Evolutionary conservation across 2,888 invertebrate species (phyloP).

Genomic region (Drosophila nigricruria): DNA sequence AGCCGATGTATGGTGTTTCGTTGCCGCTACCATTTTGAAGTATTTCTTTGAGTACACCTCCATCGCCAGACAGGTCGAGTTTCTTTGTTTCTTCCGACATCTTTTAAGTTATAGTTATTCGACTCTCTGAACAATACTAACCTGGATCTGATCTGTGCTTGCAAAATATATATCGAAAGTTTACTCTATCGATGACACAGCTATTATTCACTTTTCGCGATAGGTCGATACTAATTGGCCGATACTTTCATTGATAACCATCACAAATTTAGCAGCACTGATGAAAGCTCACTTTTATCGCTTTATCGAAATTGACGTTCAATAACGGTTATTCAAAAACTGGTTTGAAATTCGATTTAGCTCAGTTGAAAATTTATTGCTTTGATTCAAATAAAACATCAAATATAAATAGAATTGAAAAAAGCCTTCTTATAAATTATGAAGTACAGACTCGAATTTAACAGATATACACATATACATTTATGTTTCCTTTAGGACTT

Average conservation of each 20-base stretch:
- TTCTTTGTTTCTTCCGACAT: slow-evolving; percentile 70
- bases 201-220: not conserved
- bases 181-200: slow-evolving; percentile 32
- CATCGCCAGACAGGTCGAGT: slow-evolving; percentile 83
- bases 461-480: no score
- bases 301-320: not conserved
- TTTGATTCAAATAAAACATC: not conserved
- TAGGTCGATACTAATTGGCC: slow-evolving; percentile 15
- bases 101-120: slow-evolving; percentile 35
- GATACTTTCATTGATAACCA: not conserved
- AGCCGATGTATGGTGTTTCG: slow-evolving; percentile 90
- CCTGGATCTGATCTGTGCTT: slow-evolving; percentile 30
- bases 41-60: slow-evolving; percentile 83
- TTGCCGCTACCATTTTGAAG: slow-evolving; percentile 89
- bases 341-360: not conserved
- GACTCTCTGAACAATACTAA: slow-evolving; percentile 35
- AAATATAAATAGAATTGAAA: not conserved
- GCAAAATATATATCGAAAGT: slow-evolving; percentile 26
- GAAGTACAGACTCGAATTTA: no score
- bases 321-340: not conserved
- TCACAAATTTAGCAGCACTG: not conserved
- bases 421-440: no score
- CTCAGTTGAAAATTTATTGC: not conserved
- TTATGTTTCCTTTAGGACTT: no score
- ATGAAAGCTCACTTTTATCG: not conserved